Conservation (phyloP, 2,888 invertebrate species). For the Heliconius ethilla region DNA sequence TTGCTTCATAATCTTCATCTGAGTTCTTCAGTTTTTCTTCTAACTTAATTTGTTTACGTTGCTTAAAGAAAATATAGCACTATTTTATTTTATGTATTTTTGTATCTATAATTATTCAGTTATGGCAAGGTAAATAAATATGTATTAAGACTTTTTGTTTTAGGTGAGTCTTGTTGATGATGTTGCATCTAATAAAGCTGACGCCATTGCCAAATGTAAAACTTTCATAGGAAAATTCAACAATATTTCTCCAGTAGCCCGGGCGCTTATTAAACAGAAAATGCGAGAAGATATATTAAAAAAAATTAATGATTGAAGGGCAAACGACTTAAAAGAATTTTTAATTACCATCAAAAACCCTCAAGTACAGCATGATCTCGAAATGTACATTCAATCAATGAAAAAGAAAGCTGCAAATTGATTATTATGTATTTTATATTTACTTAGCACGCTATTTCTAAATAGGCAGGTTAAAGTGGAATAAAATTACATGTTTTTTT, state of each 20-base stretch:
- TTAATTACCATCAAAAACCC: constrained; percentile 83
- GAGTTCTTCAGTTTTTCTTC: no score
- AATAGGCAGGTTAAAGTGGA: background rate
- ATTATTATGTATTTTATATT: no score
- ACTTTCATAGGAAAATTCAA: constrained; percentile 85
- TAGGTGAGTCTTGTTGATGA: constrained; percentile 89
- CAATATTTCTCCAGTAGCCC: constrained; percentile 84
- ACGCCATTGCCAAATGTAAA: constrained; percentile 85
- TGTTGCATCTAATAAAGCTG: constrained; percentile 84
- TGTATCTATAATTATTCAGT: no score
- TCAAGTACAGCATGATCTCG: constrained; percentile 87
- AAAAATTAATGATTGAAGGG: constrained; percentile 81
- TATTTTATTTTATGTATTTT: no score
- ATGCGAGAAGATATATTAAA: constrained; percentile 75
- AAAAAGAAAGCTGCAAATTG: constrained; percentile 79
- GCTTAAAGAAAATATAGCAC: no score
- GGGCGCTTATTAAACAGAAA: constrained; percentile 81
- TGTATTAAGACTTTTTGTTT: constrained; percentile 1
- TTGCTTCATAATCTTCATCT: no score
- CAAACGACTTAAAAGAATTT: constrained; percentile 85
- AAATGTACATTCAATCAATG: constrained; percentile 85
- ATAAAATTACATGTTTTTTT: background rate
- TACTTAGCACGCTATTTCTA: no score
- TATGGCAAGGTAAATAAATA: no score
- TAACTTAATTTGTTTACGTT: no score